phyloP scores from a whole-genome alignment of 2,113 vertebrate genomes.

The Gopherus flavomarginatus region DNA sequence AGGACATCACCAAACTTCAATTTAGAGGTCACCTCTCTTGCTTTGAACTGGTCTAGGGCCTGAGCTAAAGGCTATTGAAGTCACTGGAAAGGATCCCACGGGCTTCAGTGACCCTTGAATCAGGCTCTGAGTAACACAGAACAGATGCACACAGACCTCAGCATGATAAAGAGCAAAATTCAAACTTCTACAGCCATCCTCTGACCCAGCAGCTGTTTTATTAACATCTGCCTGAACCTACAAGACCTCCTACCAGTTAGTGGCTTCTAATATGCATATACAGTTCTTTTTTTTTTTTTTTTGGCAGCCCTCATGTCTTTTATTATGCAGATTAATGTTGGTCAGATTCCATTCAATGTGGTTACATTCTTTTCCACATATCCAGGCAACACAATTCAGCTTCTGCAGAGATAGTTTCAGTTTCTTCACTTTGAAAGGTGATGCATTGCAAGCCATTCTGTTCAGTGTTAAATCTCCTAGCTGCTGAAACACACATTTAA shows the following conservation, averaged over 20 bases:
- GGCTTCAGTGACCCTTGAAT: neutral
- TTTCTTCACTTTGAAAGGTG: neutral
- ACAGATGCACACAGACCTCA: neutral
- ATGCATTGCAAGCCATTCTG: neutral
- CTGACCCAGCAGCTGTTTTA: constrained; percentile 53
- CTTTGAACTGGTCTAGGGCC: constrained; percentile 20
- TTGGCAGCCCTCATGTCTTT: neutral
- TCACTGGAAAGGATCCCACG: neutral
- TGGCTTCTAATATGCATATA: constrained; percentile 15
- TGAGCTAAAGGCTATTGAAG: neutral
- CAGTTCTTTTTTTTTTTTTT: neutral
- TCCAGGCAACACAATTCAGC: neutral
- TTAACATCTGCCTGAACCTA: constrained; percentile 42
- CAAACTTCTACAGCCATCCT: constrained; percentile 19
- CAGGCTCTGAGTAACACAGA: neutral
- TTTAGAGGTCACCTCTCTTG: neutral
- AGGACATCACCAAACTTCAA: constrained; percentile 5
- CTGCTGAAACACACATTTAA: neutral
- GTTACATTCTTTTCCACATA: constrained; percentile 17
- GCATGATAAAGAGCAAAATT: neutral
- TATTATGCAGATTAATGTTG: neutral
- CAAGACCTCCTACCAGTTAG: constrained; percentile 15
- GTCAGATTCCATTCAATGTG: neutral
- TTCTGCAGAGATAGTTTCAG: neutral
- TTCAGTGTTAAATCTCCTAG: neutral